Conservation (phyloP, 2,888 invertebrate species). For the Subacronicta megacephala region DNA sequence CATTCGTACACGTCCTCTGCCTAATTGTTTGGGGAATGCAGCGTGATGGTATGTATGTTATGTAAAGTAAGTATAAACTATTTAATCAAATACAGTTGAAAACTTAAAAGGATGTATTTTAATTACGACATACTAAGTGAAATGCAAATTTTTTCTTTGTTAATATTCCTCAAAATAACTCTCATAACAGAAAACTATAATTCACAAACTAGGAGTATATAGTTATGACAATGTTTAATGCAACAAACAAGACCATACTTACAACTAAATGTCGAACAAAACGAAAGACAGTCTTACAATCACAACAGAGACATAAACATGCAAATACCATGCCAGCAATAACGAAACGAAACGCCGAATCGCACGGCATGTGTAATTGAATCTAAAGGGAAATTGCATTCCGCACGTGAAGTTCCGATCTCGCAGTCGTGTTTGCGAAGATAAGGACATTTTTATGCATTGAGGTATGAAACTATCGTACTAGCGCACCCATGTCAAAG, state of each 20-base stretch:
- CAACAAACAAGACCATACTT: constrained; percentile 18
- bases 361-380: constrained; percentile 74
- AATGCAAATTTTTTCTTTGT: too few relatives aligned
- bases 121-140: too few relatives aligned
- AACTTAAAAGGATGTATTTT: too few relatives aligned
- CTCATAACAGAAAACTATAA: not conserved
- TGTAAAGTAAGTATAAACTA: too few relatives aligned
- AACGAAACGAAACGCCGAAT: constrained; percentile 66
- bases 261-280: constrained; percentile 31
- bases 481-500: not conserved
- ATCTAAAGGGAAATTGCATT: constrained; percentile 78
- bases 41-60: too few relatives aligned
- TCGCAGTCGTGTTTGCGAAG: constrained; percentile 54
- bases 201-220: not conserved
- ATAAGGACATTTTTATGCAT: constrained; percentile 38
- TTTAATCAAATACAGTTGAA: too few relatives aligned
- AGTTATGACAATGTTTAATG: not conserved
- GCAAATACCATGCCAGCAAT: constrained; percentile 65
- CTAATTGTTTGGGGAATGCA: too few relatives aligned
- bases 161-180: not conserved
- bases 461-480: not conserved
- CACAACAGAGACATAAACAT: constrained; percentile 68
- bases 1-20: too few relatives aligned
- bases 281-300: constrained; percentile 33
- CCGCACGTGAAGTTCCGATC: constrained; percentile 69